phyloP scores from a whole-genome alignment of 2,797 vertebrate species.

The Orientallactaga sibirica region DNA sequence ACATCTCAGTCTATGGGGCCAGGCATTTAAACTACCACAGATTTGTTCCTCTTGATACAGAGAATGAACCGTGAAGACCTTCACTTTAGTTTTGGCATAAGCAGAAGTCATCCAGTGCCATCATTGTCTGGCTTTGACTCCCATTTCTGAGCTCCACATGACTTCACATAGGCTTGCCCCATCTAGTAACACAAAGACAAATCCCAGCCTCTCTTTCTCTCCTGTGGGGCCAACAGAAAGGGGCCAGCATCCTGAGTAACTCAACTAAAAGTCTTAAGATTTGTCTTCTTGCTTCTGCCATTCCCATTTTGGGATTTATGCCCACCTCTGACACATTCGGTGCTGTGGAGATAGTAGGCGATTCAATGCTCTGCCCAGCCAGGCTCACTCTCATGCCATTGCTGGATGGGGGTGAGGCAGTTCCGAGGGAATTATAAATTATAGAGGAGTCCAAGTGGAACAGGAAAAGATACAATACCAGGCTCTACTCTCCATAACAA shows the following conservation, averaged over 20 bases:
- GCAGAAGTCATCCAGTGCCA: neutral
- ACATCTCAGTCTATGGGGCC: too few relatives aligned
- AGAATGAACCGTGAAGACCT: neutral
- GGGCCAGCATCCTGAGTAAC: neutral
- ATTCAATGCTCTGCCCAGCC: neutral
- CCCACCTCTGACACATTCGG: neutral
- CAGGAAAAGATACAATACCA: neutral
- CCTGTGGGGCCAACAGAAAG: neutral
- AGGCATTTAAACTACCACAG: too few relatives aligned
- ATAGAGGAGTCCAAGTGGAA: neutral
- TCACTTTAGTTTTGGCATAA: neutral
- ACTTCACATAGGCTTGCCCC: neutral
- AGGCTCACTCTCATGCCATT: neutral
- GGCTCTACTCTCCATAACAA: neutral
- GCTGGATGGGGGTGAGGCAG: neutral
- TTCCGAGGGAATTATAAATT: neutral
- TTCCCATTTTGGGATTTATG: neutral
- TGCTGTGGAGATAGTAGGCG: neutral
- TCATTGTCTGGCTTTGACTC: neutral
- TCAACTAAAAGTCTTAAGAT: neutral
- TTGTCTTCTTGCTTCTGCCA: neutral
- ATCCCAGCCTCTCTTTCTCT: neutral
- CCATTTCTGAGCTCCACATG: neutral
- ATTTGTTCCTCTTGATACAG: neutral
- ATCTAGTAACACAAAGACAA: neutral